phyloP scores from a whole-genome alignment of 2,113 vertebrate species.

The Hippocampus guttulatus region DNA sequence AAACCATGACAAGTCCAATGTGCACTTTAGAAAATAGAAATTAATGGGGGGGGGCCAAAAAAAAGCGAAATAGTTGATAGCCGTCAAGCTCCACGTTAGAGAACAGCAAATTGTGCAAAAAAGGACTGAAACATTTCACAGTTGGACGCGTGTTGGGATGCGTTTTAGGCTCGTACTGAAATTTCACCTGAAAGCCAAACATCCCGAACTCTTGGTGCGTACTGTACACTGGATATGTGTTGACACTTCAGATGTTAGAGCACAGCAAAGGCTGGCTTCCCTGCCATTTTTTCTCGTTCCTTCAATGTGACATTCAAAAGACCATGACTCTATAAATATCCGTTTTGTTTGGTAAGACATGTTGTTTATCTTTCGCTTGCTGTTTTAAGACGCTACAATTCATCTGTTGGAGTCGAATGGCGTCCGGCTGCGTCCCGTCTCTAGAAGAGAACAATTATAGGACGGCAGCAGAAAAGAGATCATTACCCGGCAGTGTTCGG shows the following conservation, averaged over 20 bases:
- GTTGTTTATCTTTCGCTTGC: not conserved
- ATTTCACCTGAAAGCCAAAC: too few relatives aligned
- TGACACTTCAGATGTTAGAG: not conserved
- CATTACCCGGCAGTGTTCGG: conserved; percentile 49
- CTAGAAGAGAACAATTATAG: conserved; percentile 2
- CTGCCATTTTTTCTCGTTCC: not conserved
- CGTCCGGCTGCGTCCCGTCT: not conserved
- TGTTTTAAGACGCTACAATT: not conserved
- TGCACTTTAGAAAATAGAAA: too few relatives aligned
- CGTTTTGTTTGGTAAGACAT: not conserved
- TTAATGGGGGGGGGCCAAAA: too few relatives aligned
- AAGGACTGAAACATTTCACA: too few relatives aligned
- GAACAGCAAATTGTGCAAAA: too few relatives aligned
- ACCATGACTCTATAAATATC: not conserved
- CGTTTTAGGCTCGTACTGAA: too few relatives aligned
- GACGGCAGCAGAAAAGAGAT: conserved; percentile 31
- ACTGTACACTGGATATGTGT: too few relatives aligned
- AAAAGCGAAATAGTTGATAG: too few relatives aligned
- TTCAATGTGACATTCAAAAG: not conserved
- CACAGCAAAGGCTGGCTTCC: not conserved
- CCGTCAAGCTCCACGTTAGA: too few relatives aligned
- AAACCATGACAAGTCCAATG: too few relatives aligned
- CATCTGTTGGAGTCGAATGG: not conserved
- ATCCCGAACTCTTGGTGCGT: too few relatives aligned
- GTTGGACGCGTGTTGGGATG: too few relatives aligned